Evolutionary conservation across 2,113 vertebrate genomes (phyloP).

Genomic region (Chlorodrepanis virens): DNA sequence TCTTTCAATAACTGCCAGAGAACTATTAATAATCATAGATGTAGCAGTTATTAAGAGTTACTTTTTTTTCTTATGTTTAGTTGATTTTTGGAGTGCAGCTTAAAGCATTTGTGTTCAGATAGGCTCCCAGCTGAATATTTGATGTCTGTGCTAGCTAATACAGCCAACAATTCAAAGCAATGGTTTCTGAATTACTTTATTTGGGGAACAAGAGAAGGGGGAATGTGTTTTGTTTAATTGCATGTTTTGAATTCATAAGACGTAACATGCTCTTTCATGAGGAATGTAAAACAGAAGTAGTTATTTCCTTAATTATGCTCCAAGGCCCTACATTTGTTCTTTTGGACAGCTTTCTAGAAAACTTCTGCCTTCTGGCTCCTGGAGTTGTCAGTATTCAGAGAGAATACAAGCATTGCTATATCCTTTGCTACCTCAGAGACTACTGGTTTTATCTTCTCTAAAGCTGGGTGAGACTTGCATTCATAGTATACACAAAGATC

Average conservation of each 20-base stretch:
- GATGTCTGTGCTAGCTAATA: not conserved
- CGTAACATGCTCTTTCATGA: not conserved
- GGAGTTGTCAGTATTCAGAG: not conserved
- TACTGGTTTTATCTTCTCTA: not conserved
- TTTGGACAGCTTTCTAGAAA: not conserved
- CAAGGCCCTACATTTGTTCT: not conserved
- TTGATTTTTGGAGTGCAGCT: not conserved
- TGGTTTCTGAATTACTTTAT: not conserved
- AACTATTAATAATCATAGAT: not conserved
- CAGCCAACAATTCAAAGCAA: not conserved
- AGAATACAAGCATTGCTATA: not conserved
- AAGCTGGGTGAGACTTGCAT: not conserved
- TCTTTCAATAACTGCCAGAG: not conserved
- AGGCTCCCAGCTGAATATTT: not conserved
- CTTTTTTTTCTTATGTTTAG: not conserved
- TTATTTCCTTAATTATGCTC: conserved; percentile 26
- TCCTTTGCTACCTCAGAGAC: not conserved
- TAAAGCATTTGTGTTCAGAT: not conserved
- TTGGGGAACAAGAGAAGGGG: not conserved
- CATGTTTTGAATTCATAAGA: conserved; percentile 14
- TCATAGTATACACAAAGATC: not conserved
- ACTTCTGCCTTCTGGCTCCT: not conserved
- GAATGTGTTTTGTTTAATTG: conserved; percentile 10
- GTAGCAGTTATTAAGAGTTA: not conserved
- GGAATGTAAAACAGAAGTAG: conserved; percentile 2